Evolutionary conservation across 2,113 vertebrate species (phyloP).

Genomic region (Alethe diademata): DNA sequence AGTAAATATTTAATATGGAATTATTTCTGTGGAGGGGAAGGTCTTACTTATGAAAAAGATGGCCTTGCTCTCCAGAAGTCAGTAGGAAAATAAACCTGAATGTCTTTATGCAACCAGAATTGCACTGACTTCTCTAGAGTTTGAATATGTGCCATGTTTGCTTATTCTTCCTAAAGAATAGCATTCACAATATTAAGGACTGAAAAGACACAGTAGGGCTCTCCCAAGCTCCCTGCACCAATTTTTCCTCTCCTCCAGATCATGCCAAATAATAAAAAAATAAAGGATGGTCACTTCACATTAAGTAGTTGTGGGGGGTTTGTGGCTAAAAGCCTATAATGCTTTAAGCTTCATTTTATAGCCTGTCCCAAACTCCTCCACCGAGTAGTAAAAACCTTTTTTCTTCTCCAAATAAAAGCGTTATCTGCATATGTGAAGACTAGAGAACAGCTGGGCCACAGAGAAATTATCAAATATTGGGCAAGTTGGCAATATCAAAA

Average conservation of each 20-base stretch:
- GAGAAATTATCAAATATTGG: slow-evolving; percentile 26
- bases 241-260: neutral
- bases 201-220: neutral
- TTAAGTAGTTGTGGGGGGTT: neutral
- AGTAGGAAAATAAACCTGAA: neutral
- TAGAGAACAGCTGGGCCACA: neutral
- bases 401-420: neutral
- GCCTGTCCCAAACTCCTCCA: neutral
- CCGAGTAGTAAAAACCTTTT: accelerated
- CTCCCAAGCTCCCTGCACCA: neutral
- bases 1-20: neutral
- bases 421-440: neutral
- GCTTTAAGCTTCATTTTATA: neutral
- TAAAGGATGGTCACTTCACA: neutral
- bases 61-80: neutral
- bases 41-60: neutral
- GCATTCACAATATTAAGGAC: neutral
- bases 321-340: neutral
- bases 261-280: neutral
- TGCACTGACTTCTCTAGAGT: neutral
- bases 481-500: neutral
- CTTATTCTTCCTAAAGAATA: neutral
- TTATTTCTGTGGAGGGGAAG: neutral
- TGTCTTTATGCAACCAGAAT: neutral
- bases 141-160: neutral